Percentiles rank a stretch among this genome's conserved stretches.
These are phyloP conservation scores for Myiotriccus ornatus DNA, from an alignment of 2,797 vertebrate genomes.

Conservation along the genomic window DNA sequence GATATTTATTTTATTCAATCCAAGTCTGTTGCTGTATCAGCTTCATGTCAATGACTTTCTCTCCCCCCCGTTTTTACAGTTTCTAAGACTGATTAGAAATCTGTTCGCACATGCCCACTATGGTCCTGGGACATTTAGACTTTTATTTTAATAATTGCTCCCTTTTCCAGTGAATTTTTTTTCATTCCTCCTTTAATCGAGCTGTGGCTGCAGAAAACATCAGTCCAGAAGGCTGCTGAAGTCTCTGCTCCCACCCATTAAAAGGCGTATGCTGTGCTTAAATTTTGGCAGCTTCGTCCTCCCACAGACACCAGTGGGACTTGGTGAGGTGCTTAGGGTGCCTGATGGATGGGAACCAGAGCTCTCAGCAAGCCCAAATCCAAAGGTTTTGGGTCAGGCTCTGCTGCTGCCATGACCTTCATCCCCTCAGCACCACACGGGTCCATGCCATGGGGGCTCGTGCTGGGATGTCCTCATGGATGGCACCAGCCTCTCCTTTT, in stretches of 20 bases:
- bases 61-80: accelerated
- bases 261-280: not conserved
- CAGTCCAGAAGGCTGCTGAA: not conserved
- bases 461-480: not conserved
- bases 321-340: not conserved
- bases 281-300: not conserved
- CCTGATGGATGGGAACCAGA: not conserved
- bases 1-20: not conserved
- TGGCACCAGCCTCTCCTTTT: not conserved
- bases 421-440: accelerated
- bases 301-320: not conserved
- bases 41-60: not conserved
- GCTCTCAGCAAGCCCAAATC: not conserved
- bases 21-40: not conserved
- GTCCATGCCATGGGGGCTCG: accelerated
- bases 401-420: not conserved
- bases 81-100: not conserved
- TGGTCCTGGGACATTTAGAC: not conserved
- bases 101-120: not conserved
- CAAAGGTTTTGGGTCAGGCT: not conserved
- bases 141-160: not conserved
- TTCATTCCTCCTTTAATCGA: not conserved
- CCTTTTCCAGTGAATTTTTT: not conserved
- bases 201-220: not conserved
- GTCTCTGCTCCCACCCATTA: not conserved